Conservation (phyloP, 2,888 invertebrate species). For the Ormyrus rosae region DNA sequence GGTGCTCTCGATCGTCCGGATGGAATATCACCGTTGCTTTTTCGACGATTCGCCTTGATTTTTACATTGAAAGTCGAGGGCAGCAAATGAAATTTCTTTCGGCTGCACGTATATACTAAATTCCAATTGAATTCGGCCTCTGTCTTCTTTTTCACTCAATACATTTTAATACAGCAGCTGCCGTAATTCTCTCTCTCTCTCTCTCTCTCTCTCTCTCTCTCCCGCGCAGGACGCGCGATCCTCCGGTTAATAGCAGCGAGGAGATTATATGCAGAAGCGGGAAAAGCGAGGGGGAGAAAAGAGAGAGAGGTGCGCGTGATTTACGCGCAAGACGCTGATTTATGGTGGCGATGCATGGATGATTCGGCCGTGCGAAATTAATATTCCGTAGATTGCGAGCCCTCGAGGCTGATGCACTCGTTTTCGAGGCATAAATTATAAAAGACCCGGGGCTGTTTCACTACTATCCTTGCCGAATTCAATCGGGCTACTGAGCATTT, state of each 20-base stretch:
- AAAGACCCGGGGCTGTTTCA: not conserved
- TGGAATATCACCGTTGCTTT: too few relatives aligned
- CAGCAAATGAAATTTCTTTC: too few relatives aligned
- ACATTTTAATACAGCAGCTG: too few relatives aligned
- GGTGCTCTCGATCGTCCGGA: not conserved
- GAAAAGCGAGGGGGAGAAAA: slow-evolving; percentile 2
- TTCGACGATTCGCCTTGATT: too few relatives aligned
- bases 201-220: slow-evolving; percentile 2
- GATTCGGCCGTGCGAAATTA: slow-evolving; percentile 44
- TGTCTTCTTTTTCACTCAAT: too few relatives aligned
- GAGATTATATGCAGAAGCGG: slow-evolving; percentile 6
- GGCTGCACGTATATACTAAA: too few relatives aligned
- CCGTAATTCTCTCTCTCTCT: not conserved
- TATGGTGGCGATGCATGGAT: slow-evolving; percentile 35
- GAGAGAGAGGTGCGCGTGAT: slow-evolving; percentile 16
- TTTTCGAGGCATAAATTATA: slow-evolving; percentile 46
- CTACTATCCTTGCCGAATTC: slow-evolving; percentile 48
- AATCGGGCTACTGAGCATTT: not conserved
- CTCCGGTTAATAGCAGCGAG: not conserved
- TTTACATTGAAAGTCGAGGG: too few relatives aligned
- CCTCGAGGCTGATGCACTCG: not conserved
- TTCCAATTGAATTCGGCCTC: too few relatives aligned
- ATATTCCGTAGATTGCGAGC: slow-evolving; percentile 43
- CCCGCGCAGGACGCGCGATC: not conserved
- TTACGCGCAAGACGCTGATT: slow-evolving; percentile 53